Conservation (phyloP, 2,113 vertebrate genomes). For the Capreolus pygargus region DNA sequence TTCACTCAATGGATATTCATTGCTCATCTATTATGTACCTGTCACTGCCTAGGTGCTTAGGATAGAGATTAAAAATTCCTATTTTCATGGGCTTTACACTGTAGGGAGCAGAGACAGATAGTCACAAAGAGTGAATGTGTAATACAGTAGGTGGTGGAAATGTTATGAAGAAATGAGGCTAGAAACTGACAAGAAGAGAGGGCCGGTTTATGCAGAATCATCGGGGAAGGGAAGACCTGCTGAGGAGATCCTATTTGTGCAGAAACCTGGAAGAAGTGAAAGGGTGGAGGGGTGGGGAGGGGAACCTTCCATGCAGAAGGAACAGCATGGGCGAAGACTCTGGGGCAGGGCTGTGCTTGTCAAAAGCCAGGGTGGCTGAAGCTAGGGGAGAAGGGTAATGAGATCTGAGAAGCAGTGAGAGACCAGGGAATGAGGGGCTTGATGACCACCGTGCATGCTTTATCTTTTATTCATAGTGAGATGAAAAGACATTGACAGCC, state of each 20-base stretch:
- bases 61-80: neutral
- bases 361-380: neutral
- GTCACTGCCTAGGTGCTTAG: neutral
- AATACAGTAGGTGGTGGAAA: neutral
- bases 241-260: neutral
- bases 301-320: neutral
- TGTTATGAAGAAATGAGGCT: neutral
- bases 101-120: neutral
- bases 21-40: neutral
- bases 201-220: neutral
- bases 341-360: neutral
- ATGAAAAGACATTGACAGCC: neutral
- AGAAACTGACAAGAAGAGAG: neutral
- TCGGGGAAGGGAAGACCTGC: neutral
- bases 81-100: neutral
- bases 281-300: neutral
- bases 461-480: neutral
- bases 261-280: neutral
- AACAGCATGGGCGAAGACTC: neutral
- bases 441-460: accelerated
- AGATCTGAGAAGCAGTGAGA: neutral
- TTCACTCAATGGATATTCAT: neutral
- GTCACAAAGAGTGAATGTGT: neutral
- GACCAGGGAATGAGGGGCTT: neutral
- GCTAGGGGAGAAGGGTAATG: neutral